Evolutionary conservation across 2,888 invertebrate species (phyloP), one percentile per base, ranked within the genome.

Genomic region (Bombylius discolor): DNA sequence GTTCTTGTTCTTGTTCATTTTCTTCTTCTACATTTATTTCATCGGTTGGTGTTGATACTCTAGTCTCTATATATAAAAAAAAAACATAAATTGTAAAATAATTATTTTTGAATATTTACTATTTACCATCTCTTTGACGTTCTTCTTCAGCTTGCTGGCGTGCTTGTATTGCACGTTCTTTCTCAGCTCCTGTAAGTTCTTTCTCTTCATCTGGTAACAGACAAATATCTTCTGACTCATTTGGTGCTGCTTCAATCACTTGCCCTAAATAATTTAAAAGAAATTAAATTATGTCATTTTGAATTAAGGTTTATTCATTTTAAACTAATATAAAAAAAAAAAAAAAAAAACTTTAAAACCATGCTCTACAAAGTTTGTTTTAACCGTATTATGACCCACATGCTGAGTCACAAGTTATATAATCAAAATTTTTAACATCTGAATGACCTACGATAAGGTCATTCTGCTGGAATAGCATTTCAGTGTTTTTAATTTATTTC

Each of bases 121-220:
- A 44, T 49, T 54, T 44, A 54, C 53, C 56, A 49, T 44, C 49
- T 34, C 56, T 36, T 5, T 46, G 12, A 49, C 60, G 42, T 39
- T 32, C 49, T 58, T 57, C 55, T 14, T 59, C 59, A 36, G 70
- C 72, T 60, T 72, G 62, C 59, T 69, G 67, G 4, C 72, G 66
- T 0, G 71, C 71, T 54, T 68, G 61, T 48, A 70, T 66, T 0
- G 81, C 82, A 56, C 78, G 79, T 52, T 81, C 80, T 64, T 82
- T 83, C 64, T 84, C 84, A 1, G 81, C 83, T 63, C 84, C 83
- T 0, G 83, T 81, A 59, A 82, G 80, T 65, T 82, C 81, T 58
- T 83, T 75, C 57, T 82, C 82, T 1, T 82, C 82, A 64, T 85
- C 85, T 0, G 85, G 85, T 59, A 85, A 76, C 6, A 85, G 76